Evolutionary conservation across 1,140 invertebrate species (phyloP).

Genomic region (Temnothorax longispinosus): DNA sequence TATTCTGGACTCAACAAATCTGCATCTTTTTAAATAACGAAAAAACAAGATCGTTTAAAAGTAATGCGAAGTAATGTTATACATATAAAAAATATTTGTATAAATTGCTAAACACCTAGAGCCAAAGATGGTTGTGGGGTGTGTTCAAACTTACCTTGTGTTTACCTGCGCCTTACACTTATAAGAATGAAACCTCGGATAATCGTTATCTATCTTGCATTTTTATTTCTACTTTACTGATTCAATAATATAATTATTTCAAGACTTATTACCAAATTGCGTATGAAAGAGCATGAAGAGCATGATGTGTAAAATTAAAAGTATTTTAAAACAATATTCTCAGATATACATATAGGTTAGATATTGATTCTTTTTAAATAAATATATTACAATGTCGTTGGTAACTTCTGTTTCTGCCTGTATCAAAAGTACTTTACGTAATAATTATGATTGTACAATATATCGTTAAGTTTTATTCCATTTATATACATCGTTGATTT

Average conservation of each 20-base stretch:
- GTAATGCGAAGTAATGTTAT: neutral
- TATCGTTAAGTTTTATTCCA: neutral
- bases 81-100: neutral
- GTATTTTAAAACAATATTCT: constrained; percentile 7
- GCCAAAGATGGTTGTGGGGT: constrained; percentile 85
- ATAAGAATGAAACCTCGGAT: constrained; percentile 68
- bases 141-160: constrained; percentile 82
- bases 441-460: neutral
- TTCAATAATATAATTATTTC: neutral
- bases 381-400: neutral
- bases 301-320: neutral
- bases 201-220: neutral
- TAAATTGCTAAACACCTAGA: constrained; percentile 79
- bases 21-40: neutral
- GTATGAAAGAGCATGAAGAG: neutral
- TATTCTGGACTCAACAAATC: neutral
- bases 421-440: neutral
- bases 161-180: constrained; percentile 53
- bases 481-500: neutral
- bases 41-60: constrained; percentile 56
- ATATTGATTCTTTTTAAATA: constrained; percentile 34
- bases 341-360: neutral
- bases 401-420: neutral
- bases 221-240: neutral
- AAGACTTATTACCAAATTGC: neutral